These are phyloP conservation scores for Drosophila siamana DNA, from an alignment of 2,888 invertebrate species.

Conservation along the genomic window DNA sequence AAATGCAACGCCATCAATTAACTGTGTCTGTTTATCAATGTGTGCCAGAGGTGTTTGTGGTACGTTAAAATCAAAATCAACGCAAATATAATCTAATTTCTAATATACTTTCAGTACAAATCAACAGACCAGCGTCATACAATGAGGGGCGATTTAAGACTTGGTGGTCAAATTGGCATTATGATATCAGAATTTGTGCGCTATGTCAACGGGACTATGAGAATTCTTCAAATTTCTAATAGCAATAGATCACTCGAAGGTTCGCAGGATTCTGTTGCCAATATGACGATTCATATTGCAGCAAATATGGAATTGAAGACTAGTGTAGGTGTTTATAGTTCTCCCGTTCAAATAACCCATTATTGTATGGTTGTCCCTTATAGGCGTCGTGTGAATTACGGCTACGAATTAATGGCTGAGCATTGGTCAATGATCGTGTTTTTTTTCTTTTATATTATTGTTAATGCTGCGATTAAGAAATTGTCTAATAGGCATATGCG, in stretches of 20 bases:
- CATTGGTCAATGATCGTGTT: not conserved
- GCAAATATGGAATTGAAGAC: conserved; percentile 5
- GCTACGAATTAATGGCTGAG: not conserved
- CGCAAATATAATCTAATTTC: not conserved
- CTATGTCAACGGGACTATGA: not conserved
- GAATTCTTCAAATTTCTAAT: not conserved
- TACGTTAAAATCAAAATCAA: not conserved
- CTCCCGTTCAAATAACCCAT: not conserved
- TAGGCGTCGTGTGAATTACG: not conserved
- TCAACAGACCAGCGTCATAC: conserved; percentile 6
- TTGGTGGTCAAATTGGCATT: conserved; percentile 28
- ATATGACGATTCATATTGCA: not conserved
- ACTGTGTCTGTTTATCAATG: not conserved
- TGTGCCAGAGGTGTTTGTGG: conserved; percentile 12
- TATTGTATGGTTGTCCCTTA: conserved; percentile 17
- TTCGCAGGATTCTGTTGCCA: not conserved
- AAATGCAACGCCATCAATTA: not conserved
- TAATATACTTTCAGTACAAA: conserved; percentile 11
- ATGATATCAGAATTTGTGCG: conserved; percentile 18
- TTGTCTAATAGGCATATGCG: not conserved
- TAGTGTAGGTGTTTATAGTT: not conserved
- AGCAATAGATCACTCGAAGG: not conserved
- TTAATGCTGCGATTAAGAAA: not conserved
- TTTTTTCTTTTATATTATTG: not conserved
- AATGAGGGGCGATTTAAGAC: not conserved